These are phyloP conservation scores for Cosmia pyralina DNA, from an alignment of 2,888 invertebrate genomes.

Conservation along the genomic window DNA sequence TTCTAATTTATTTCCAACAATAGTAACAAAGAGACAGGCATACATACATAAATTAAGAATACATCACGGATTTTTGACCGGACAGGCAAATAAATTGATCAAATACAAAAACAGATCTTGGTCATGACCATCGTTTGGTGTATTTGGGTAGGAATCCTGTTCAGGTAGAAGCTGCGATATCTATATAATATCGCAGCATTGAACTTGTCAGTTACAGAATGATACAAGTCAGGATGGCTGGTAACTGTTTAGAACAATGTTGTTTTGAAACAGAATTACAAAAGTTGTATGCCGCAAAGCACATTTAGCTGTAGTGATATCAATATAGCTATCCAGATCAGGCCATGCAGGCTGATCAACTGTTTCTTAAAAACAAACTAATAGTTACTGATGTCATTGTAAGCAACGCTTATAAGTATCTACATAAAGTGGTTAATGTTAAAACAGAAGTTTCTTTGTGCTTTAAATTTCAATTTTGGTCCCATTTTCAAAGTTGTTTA, in stretches of 20 bases:
- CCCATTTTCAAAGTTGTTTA: background rate
- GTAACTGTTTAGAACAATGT: background rate
- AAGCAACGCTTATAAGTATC: background rate
- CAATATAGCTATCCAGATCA: background rate
- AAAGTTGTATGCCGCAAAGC: background rate
- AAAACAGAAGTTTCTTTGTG: background rate
- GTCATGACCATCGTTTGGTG: background rate
- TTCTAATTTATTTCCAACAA: slow-evolving; percentile 57
- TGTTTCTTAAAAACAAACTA: too few species aligned
- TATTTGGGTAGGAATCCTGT: background rate
- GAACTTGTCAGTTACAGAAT: background rate
- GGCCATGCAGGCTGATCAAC: background rate
- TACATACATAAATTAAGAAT: slow-evolving; percentile 18
- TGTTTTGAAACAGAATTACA: background rate
- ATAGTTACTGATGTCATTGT: too few species aligned
- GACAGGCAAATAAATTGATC: background rate
- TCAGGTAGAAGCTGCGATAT: too few species aligned
- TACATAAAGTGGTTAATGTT: background rate
- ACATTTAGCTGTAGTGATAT: background rate
- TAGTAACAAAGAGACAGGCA: slow-evolving; percentile 5
- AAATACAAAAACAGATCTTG: background rate
- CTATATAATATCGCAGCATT: background rate
- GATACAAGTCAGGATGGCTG: background rate
- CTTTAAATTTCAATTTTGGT: background rate
- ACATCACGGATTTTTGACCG: background rate